A percentile compares a stretch with the other conserved stretches of the same genome.
These are phyloP conservation scores for Rotaria macrura DNA, from an alignment of 2,888 invertebrate genomes.

Conservation along the genomic window DNA sequence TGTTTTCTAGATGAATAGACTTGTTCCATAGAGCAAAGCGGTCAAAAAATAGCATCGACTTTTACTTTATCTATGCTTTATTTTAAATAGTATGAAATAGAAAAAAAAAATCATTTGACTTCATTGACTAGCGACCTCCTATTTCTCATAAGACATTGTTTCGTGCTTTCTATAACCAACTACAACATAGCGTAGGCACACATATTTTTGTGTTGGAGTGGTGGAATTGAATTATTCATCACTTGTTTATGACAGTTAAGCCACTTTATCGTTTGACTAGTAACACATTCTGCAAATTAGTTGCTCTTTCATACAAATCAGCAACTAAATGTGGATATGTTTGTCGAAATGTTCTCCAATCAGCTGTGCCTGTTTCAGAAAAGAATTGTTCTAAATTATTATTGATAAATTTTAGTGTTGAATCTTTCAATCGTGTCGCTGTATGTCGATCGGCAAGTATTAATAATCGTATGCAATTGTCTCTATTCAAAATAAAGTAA, in stretches of 20 bases:
- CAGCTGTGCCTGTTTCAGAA: neutral
- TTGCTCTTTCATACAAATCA: neutral
- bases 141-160: too few relatives aligned
- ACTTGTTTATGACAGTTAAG: neutral
- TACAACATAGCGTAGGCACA: too few relatives aligned
- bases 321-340: neutral
- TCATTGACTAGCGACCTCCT: too few relatives aligned
- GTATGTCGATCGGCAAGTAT: neutral
- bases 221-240: neutral
- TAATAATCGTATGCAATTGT: neutral
- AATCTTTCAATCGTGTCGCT: neutral
- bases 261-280: neutral
- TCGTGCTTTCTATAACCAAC: too few relatives aligned
- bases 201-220: too few relatives aligned
- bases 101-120: too few relatives aligned
- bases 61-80: too few relatives aligned
- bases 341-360: slow-evolving; percentile 13
- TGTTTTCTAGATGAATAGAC: too few relatives aligned
- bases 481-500: neutral
- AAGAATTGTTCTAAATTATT: neutral
- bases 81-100: too few relatives aligned
- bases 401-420: neutral
- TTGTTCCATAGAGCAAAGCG: too few relatives aligned
- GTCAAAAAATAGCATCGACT: too few relatives aligned
- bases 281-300: neutral